These are phyloP conservation scores for Intellagama lesueurii DNA, from an alignment of 2,797 vertebrate genomes.

Conservation along the genomic window DNA sequence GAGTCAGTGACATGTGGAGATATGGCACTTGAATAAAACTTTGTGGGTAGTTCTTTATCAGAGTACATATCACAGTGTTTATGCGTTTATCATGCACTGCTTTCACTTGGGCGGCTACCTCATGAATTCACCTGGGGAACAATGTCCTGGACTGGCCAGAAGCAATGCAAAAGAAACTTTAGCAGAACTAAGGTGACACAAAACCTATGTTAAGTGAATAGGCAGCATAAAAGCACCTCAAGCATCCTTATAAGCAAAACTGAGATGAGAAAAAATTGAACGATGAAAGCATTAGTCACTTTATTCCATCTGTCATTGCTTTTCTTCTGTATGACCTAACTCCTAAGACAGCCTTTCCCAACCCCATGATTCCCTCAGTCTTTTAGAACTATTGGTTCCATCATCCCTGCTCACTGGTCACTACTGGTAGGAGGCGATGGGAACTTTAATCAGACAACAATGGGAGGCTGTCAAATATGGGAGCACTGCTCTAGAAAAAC, in stretches of 20 bases:
- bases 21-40: not conserved
- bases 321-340: not conserved
- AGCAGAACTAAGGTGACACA: not conserved
- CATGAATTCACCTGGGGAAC: not conserved
- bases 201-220: not conserved
- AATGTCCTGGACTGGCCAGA: not conserved
- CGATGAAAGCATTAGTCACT: not conserved
- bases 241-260: not conserved
- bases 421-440: not conserved
- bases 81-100: not conserved
- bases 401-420: not conserved
- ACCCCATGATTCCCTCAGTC: not conserved
- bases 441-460: not conserved
- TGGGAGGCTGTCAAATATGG: not conserved
- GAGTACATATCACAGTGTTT: not conserved
- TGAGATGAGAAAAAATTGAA: no score
- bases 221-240: not conserved
- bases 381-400: not conserved
- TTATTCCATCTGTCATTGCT: not conserved
- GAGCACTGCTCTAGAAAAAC: not conserved
- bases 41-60: no score
- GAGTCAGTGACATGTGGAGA: not conserved
- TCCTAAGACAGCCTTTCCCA: not conserved
- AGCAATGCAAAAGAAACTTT: not conserved
- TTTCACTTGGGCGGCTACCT: no score